Percentiles rank a stretch among this genome's conserved stretches.
Conservation (phyloP, 1,140 invertebrate genomes). For the Pseudomyrmex concolor region DNA sequence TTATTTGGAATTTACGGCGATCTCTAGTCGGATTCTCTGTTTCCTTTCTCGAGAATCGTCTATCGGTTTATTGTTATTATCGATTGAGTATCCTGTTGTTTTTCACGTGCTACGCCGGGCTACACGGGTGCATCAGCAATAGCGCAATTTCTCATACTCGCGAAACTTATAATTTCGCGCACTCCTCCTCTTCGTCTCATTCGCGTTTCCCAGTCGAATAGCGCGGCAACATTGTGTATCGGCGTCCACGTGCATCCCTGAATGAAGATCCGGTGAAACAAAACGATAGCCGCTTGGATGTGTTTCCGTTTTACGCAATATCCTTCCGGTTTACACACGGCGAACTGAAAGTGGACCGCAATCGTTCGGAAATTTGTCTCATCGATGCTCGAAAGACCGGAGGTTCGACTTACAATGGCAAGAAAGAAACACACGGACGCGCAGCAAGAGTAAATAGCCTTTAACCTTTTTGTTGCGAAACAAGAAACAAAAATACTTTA, state of each 20-base stretch:
- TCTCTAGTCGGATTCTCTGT: background rate
- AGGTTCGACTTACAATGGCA: constrained; percentile 39
- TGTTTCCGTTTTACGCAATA: constrained; percentile 83
- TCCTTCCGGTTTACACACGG: constrained; percentile 79
- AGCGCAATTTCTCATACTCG: constrained; percentile 60
- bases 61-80: background rate
- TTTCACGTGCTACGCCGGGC: background rate
- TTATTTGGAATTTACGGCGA: background rate
- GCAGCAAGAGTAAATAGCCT: background rate
- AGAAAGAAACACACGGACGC: background rate
- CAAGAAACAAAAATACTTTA: background rate
- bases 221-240: constrained; percentile 70
- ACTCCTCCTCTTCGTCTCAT: constrained; percentile 74
- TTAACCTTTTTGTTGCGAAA: background rate
- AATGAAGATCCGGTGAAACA: constrained; percentile 76
- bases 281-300: constrained; percentile 72
- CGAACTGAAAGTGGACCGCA: constrained; percentile 41
- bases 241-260: constrained; percentile 77
- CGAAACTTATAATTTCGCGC: constrained; percentile 78
- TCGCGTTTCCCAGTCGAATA: constrained; percentile 61
- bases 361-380: constrained; percentile 30
- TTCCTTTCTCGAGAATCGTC: background rate
- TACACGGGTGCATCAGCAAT: constrained; percentile 12
- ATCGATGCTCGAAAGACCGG: constrained; percentile 28
- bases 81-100: background rate